A percentile compares a stretch with the other conserved stretches of the same genome.
Conservation (phyloP, 2,797 vertebrate genomes). For the Hephaestus fuliginosus region DNA sequence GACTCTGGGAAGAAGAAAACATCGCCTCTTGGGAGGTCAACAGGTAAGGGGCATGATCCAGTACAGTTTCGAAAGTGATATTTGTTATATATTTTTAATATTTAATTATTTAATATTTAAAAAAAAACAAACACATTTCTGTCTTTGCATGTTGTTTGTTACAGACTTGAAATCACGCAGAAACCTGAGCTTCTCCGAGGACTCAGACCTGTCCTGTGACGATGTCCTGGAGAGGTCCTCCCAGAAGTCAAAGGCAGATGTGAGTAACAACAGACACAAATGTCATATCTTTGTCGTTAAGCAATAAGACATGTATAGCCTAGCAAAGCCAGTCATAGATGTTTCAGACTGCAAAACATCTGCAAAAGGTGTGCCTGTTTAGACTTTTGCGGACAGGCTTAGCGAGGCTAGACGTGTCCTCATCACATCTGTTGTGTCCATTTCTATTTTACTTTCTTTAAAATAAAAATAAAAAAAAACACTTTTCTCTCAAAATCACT, state of each 20-base stretch:
- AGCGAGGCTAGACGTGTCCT: slow-evolving; percentile 16
- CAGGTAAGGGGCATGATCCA: slow-evolving; percentile 79
- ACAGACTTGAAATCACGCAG: slow-evolving; percentile 91
- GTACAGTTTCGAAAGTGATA: neutral
- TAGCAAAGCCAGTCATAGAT: neutral
- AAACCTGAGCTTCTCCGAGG: slow-evolving; percentile 96
- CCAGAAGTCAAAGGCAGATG: slow-evolving; percentile 96
- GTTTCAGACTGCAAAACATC: neutral
- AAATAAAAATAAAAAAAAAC: neutral
- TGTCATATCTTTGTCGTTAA: neutral
- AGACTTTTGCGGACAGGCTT: neutral
- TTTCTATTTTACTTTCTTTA: slow-evolving; percentile 27
- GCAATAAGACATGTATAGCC: neutral
- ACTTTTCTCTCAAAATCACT: slow-evolving; percentile 36
- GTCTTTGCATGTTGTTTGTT: neutral
- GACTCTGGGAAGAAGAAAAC: slow-evolving; percentile 90
- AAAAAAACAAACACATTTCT: neutral
- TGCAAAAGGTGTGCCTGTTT: neutral
- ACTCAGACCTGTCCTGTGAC: slow-evolving; percentile 97
- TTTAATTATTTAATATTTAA: too few relatives aligned
- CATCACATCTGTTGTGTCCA: slow-evolving; percentile 4
- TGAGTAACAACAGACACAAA: slow-evolving; percentile 74
- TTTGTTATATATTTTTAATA: neutral
- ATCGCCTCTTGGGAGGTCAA: slow-evolving; percentile 84
- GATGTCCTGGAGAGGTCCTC: slow-evolving; percentile 94